phyloP scores from a whole-genome alignment of 2,888 invertebrate species.

The Drosophila conformis region DNA sequence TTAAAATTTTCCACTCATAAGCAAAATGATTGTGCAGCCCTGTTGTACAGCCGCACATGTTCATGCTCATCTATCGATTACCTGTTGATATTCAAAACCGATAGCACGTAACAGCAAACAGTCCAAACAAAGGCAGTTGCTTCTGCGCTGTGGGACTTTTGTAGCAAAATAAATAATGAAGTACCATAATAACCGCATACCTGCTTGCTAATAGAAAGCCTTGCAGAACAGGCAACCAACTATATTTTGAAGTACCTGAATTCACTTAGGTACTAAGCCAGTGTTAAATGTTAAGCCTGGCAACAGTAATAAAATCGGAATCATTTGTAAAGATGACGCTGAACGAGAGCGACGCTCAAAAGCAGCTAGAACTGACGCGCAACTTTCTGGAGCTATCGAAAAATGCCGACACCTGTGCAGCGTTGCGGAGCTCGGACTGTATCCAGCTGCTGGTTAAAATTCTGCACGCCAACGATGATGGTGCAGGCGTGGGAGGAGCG shows the following conservation, averaged over 20 bases:
- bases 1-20: background rate
- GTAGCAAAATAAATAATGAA: slow-evolving; percentile 14
- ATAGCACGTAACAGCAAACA: slow-evolving; percentile 35
- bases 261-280: slow-evolving; percentile 12
- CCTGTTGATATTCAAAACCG: slow-evolving; percentile 41
- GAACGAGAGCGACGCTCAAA: slow-evolving; percentile 89
- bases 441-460: slow-evolving; percentile 96
- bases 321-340: slow-evolving; percentile 59
- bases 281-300: slow-evolving; percentile 5
- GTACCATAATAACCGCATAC: slow-evolving; percentile 25
- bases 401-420: slow-evolving; percentile 95
- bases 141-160: slow-evolving; percentile 47
- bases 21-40: background rate
- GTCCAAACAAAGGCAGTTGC: slow-evolving; percentile 48
- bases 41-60: background rate
- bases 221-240: slow-evolving; percentile 12
- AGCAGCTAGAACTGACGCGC: slow-evolving; percentile 94
- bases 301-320: slow-evolving; percentile 12
- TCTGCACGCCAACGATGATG: slow-evolving; percentile 93
- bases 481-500: slow-evolving; percentile 85
- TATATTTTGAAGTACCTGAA: slow-evolving; percentile 35
- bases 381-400: slow-evolving; percentile 95
- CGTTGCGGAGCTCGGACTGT: slow-evolving; percentile 97
- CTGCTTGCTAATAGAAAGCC: slow-evolving; percentile 34
- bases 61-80: slow-evolving; percentile 33